Percentiles rank a stretch among this genome's conserved stretches.
These are phyloP conservation scores for Vulpes lagopus DNA, from an alignment of 2,113 vertebrate species.

Conservation along the genomic window DNA sequence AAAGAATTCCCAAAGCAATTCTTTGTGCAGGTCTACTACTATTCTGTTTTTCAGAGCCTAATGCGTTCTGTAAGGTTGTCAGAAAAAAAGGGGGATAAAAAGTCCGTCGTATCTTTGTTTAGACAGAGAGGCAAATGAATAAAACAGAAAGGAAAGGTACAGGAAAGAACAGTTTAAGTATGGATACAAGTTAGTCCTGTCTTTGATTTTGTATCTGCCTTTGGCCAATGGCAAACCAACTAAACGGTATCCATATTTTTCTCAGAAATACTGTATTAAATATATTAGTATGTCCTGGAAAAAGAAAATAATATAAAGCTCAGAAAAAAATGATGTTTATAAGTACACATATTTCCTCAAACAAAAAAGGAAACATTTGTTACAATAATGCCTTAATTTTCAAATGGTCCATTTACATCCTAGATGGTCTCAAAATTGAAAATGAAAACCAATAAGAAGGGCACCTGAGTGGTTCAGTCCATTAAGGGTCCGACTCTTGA, in stretches of 20 bases:
- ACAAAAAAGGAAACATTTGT: not conserved
- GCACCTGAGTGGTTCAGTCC: not conserved
- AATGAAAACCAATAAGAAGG: not conserved
- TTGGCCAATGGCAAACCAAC: not conserved
- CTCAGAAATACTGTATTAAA: not conserved
- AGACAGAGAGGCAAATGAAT: constrained; percentile 14
- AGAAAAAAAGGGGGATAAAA: not conserved
- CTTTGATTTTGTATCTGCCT: not conserved
- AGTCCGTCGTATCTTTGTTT: not conserved
- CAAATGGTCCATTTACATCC: not conserved
- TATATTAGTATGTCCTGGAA: not conserved
- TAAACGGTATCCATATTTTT: not conserved
- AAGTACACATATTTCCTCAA: not conserved
- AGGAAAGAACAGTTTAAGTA: not conserved
- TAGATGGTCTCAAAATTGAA: not conserved
- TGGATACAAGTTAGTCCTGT: not conserved
- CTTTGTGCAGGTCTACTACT: constrained; percentile 37
- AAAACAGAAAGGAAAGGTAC: not conserved
- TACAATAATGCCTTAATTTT: not conserved
- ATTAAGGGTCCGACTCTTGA: not conserved
- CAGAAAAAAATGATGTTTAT: not conserved
- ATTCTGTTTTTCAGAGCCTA: constrained; percentile 58
- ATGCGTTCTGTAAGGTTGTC: constrained; percentile 16
- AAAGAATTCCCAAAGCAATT: constrained; percentile 74
- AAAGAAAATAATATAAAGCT: constrained; percentile 31